These are phyloP conservation scores for Eilema griseolum DNA, from an alignment of 2,888 invertebrate species.

Conservation along the genomic window DNA sequence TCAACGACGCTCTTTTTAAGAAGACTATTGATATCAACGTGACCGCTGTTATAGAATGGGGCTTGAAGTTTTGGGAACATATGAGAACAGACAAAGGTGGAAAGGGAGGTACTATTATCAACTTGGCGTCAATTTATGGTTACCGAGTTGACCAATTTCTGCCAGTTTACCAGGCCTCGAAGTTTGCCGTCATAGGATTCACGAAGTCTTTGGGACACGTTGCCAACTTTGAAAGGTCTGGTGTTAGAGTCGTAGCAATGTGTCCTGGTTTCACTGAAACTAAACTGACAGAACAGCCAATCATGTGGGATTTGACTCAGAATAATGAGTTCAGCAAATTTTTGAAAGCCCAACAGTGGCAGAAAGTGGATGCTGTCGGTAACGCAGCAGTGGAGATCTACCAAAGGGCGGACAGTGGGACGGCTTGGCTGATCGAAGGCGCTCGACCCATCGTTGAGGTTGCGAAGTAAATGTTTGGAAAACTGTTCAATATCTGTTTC, in stretches of 20 bases:
- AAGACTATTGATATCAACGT: constrained; percentile 65
- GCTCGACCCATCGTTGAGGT: constrained; percentile 22
- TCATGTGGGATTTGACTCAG: constrained; percentile 11
- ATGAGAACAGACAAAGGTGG: constrained; percentile 85
- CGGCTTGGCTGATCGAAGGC: constrained; percentile 43
- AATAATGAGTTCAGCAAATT: constrained; percentile 13
- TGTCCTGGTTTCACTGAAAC: constrained; percentile 44
- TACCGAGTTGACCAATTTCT: constrained; percentile 17
- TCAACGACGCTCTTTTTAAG: constrained; percentile 47
- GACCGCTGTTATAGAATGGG: constrained; percentile 61
- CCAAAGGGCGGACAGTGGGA: constrained; percentile 34
- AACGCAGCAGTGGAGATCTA: constrained; percentile 53
- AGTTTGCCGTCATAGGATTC: constrained; percentile 80
- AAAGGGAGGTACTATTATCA: constrained; percentile 87
- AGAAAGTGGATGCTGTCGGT: constrained; percentile 50
- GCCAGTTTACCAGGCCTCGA: constrained; percentile 70
- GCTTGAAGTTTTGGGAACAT: constrained; percentile 81
- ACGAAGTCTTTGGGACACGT: constrained; percentile 71
- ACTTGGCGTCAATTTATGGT: constrained; percentile 83
- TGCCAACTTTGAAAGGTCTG: constrained; percentile 71
- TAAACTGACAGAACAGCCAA: background rate
- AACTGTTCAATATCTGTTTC: background rate
- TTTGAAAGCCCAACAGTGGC: constrained; percentile 49
- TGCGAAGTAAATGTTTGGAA: background rate
- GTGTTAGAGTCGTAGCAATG: constrained; percentile 54